Evolutionary conservation across 2,113 vertebrate species (phyloP), one percentile per base, ranked within the genome.

Genomic region (Sitta europaea): DNA sequence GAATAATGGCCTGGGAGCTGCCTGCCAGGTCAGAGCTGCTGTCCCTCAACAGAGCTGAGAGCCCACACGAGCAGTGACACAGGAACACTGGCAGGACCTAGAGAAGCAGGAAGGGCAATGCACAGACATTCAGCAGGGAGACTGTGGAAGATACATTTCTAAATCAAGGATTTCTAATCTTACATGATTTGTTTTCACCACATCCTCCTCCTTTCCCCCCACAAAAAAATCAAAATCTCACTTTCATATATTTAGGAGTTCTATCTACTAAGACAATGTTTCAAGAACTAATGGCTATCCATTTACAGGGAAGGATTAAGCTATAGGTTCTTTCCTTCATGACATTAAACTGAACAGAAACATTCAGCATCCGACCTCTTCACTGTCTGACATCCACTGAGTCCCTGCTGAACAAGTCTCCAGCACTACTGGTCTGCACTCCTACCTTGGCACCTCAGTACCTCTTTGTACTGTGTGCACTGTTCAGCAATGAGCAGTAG

Each of bases 141-240:
- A 53, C 10, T 16, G 10, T 24, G 40, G 27, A 81, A 67, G 9
- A 35, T 20, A 12, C 4, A 10, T n/a, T 63, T 67, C 33, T 48
- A 76, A 77, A 76, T 38, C 15, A 68, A 59, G 36, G 6, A 81
- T 63, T 85, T 85, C 50, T 50, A 53, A 47, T 59, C 45, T 85
- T 57, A 45, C 0, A 5, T 42, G 5, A 57, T 31, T 86, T 89
- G 8, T 42, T 84, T 81, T 23, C 28, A 50, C 19, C 33, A 11
- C 15, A 59, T 51, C 8, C 12, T 14, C 17, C 8, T 9, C 29
- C 20, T 21, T 10, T 7, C 12, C 11, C 3, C 2, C 5, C 1
- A 6, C 24, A 73, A 71, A 72, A 40, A 40, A 19, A 23, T 9
- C 31, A 35, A 83, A 70, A 28, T 25, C 35, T 89, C 38, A 33